phyloP scores from a whole-genome alignment of 2,797 vertebrate species.

The Crocidura indochinensis region DNA sequence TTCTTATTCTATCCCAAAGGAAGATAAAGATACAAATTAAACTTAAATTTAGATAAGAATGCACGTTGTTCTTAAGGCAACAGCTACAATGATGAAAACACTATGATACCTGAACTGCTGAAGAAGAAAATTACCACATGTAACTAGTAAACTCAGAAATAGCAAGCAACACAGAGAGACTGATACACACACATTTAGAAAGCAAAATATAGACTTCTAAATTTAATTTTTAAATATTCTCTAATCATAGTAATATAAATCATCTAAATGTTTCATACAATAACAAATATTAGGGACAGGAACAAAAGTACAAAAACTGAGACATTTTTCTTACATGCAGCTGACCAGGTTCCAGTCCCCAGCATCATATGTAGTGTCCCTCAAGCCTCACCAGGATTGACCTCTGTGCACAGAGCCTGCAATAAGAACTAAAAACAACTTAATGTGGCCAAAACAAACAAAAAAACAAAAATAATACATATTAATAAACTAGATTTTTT shows the following conservation, averaged over 20 bases:
- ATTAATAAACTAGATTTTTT: background rate
- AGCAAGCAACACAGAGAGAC: too few species aligned
- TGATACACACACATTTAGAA: background rate
- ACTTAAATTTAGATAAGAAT: background rate
- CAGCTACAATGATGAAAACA: slow-evolving; percentile 1
- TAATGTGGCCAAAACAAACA: too few species aligned
- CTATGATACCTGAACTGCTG: background rate
- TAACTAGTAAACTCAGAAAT: too few species aligned
- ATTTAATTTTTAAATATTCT: slow-evolving; percentile 22
- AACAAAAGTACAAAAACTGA: too few species aligned
- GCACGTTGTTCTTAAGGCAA: background rate
- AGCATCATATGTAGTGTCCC: too few species aligned
- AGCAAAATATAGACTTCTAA: background rate
- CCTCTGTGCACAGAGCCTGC: too few species aligned
- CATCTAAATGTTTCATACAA: background rate
- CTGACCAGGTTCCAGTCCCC: too few species aligned
- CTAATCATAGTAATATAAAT: slow-evolving; percentile 40
- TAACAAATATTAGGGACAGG: background rate
- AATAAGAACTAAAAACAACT: too few species aligned
- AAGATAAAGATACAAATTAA: background rate
- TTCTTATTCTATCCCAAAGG: background rate
- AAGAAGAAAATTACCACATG: background rate
- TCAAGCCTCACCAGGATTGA: too few species aligned
- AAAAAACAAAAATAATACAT: background rate
- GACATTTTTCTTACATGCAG: too few species aligned